phyloP scores from a whole-genome alignment of 53 echinoderm and acorn worm genomes.

The Echinarachnius parma region DNA sequence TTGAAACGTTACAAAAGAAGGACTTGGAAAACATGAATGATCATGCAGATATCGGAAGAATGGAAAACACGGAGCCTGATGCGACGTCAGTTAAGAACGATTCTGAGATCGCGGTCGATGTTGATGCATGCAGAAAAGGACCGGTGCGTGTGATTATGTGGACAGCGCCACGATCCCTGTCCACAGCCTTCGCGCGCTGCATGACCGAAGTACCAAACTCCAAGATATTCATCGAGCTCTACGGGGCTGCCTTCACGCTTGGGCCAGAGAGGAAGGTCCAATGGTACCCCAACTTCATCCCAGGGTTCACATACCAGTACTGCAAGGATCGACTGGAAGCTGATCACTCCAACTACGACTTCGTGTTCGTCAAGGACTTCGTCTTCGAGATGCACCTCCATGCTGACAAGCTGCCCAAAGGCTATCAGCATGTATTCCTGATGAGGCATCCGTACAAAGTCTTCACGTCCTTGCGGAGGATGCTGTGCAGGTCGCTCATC shows the following conservation, averaged over 20 bases:
- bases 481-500: constrained; percentile 5
- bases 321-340: constrained; percentile 21
- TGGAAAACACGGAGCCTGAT: too few species aligned
- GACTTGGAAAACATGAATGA: too few species aligned
- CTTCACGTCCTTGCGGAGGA: constrained; percentile 53
- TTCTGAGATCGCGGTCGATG: too few species aligned
- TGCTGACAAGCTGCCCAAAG: constrained; percentile 52
- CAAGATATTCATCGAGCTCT: constrained; percentile 66
- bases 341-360: neutral
- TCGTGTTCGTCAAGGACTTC: constrained; percentile 67
- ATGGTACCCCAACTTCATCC: constrained; percentile 25
- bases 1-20: too few species aligned
- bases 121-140: too few species aligned
- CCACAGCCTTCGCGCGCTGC: constrained; percentile 64
- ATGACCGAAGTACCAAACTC: constrained; percentile 46
- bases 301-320: constrained; percentile 15
- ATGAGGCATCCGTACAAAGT: constrained; percentile 64
- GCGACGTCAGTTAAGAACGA: too few species aligned
- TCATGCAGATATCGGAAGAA: too few species aligned
- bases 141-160: constrained; percentile 55
- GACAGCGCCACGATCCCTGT: constrained; percentile 65
- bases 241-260: constrained; percentile 46
- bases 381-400: constrained; percentile 48
- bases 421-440: constrained; percentile 64
- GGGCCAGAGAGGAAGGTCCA: constrained; percentile 47